A percentile compares a stretch with the other conserved stretches of the same genome.
Evolutionary conservation across 2,888 invertebrate genomes (phyloP).

Genomic region (Parnassius apollo): DNA sequence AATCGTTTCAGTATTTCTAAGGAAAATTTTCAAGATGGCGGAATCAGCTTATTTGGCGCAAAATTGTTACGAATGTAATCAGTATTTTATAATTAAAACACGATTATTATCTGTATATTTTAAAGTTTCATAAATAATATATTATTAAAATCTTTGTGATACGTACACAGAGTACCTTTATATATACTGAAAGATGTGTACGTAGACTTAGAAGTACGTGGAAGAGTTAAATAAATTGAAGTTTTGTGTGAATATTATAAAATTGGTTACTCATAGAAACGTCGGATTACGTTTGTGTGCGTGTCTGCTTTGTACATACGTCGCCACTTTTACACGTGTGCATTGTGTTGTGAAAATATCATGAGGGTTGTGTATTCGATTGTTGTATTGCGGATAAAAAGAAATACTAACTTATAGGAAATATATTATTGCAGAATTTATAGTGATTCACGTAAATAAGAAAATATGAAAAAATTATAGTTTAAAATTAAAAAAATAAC

Average conservation of each 20-base stretch:
- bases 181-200: too few species aligned
- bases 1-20: neutral
- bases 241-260: constrained; percentile 25
- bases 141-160: too few species aligned
- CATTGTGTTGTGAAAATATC: constrained; percentile 3
- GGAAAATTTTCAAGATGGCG: constrained; percentile 6
- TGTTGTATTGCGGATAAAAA: neutral
- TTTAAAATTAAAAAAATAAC: too few species aligned
- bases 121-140: too few species aligned
- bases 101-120: constrained; percentile 3
- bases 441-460: too few species aligned
- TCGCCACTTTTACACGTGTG: constrained; percentile 35
- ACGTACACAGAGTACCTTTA: too few species aligned
- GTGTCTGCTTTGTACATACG: constrained; percentile 39
- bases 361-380: constrained; percentile 12
- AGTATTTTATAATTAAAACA: neutral
- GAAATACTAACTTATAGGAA: too few species aligned
- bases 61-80: constrained; percentile 1
- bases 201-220: neutral
- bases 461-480: too few species aligned
- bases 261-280: constrained; percentile 50
- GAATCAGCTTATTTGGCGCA: neutral
- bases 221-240: constrained; percentile 19
- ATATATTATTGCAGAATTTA: too few species aligned
- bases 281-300: constrained; percentile 53